A percentile compares a stretch with the other conserved stretches of the same genome.
Conservation (phyloP, 2,888 invertebrate species). For the Pseudococcus viburni region DNA sequence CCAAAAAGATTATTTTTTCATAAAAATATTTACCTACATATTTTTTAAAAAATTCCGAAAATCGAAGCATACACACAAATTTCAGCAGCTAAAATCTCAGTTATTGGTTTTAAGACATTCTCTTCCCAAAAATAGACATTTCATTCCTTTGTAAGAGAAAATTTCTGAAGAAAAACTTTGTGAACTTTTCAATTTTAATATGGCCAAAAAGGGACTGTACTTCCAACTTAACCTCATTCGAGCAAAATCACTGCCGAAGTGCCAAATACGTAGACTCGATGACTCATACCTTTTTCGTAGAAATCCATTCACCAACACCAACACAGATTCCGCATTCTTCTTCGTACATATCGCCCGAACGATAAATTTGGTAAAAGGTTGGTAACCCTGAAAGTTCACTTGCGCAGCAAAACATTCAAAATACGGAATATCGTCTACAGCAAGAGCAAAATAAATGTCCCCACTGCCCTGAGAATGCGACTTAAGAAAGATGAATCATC, state of each 20-base stretch:
- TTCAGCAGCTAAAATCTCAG: no score
- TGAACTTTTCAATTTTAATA: no score
- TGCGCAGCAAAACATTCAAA: constrained; percentile 47
- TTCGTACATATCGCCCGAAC: not conserved
- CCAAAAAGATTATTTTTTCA: no score
- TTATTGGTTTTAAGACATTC: no score
- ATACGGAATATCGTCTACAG: constrained; percentile 28
- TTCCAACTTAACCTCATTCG: not conserved
- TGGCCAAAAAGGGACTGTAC: no score
- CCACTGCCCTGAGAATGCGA: constrained; percentile 1
- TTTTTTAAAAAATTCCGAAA: no score
- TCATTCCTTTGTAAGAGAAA: no score
- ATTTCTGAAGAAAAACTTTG: no score
- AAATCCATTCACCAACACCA: not conserved
- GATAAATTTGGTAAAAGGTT: constrained; percentile 37
- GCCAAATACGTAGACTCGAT: not conserved
- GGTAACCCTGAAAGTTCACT: constrained; percentile 45
- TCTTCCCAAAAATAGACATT: no score
- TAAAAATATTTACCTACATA: no score
- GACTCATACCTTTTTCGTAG: constrained; percentile 18
- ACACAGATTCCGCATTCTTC: constrained; percentile 28
- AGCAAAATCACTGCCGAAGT: not conserved
- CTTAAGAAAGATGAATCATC: constrained; percentile 49
- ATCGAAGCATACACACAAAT: no score
- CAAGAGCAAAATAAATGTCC: not conserved